Evolutionary conservation across 2,113 vertebrate genomes (phyloP).

Genomic region (western clawed frog (Xenopus tropicalis)): DNA sequence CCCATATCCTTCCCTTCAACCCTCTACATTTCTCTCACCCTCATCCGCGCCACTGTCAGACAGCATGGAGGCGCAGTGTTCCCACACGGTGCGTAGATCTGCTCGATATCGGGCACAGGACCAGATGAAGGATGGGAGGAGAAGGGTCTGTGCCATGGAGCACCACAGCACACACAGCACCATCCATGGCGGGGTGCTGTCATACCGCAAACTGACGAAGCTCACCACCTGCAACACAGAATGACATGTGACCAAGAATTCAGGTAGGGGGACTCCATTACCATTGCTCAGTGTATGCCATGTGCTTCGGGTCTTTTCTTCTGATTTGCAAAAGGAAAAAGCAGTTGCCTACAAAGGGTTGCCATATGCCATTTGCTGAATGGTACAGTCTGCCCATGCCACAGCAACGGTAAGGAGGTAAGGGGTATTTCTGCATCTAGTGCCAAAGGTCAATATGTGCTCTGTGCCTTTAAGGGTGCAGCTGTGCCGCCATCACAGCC

Average conservation of each 20-base stretch:
- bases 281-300: too few relatives aligned
- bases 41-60: constrained; percentile 73
- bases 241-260: not conserved
- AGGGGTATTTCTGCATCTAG: too few relatives aligned
- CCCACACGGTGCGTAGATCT: constrained; percentile 74
- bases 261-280: not conserved
- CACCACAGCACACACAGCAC: constrained; percentile 78
- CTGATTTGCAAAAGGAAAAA: too few relatives aligned
- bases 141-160: constrained; percentile 75
- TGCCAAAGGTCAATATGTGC: too few relatives aligned
- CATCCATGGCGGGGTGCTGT: constrained; percentile 75
- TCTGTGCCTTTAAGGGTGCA: too few relatives aligned
- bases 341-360: too few relatives aligned
- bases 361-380: too few relatives aligned
- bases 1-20: too few relatives aligned
- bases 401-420: too few relatives aligned
- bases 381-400: too few relatives aligned
- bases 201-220: constrained; percentile 74
- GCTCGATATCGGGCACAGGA: constrained; percentile 76
- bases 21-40: constrained; percentile 67
- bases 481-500: too few relatives aligned
- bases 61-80: constrained; percentile 76
- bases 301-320: too few relatives aligned
- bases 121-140: constrained; percentile 77
- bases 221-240: constrained; percentile 66